Evolutionary conservation across 2,888 invertebrate species (phyloP).

Genomic region (Polyommatus icarus): DNA sequence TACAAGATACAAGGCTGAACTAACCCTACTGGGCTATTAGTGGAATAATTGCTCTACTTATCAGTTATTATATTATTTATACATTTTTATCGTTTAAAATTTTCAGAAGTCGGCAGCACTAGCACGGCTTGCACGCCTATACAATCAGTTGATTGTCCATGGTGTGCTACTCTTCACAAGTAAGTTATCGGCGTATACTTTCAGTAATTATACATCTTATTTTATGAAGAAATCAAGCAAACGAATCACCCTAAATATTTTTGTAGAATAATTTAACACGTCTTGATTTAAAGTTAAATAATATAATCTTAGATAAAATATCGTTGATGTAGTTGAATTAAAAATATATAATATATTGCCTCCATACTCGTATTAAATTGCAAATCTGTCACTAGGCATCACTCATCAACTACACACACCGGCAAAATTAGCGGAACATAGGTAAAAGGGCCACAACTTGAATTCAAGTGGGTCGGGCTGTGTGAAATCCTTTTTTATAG

Average conservation of each 20-base stretch:
- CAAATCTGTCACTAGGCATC: background rate
- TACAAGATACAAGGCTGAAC: too few relatives aligned
- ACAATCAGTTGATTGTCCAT: slow-evolving; percentile 34
- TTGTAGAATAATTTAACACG: too few relatives aligned
- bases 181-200: slow-evolving; percentile 34
- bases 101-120: background rate
- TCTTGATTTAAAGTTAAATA: too few relatives aligned
- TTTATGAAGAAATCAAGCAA: background rate
- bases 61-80: background rate
- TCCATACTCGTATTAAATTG: too few relatives aligned
- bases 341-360: too few relatives aligned
- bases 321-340: background rate
- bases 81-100: background rate
- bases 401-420: background rate
- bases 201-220: background rate
- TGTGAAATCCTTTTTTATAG: too few relatives aligned
- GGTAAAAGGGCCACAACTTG: too few relatives aligned
- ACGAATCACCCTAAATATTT: background rate
- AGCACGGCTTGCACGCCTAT: slow-evolving; percentile 32
- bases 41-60: too few relatives aligned
- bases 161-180: slow-evolving; percentile 41
- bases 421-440: too few relatives aligned
- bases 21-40: too few relatives aligned
- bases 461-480: too few relatives aligned
- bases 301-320: too few relatives aligned